These are phyloP conservation scores for Ictalurus furcatus DNA, from an alignment of 2,113 vertebrate genomes.

Conservation along the genomic window DNA sequence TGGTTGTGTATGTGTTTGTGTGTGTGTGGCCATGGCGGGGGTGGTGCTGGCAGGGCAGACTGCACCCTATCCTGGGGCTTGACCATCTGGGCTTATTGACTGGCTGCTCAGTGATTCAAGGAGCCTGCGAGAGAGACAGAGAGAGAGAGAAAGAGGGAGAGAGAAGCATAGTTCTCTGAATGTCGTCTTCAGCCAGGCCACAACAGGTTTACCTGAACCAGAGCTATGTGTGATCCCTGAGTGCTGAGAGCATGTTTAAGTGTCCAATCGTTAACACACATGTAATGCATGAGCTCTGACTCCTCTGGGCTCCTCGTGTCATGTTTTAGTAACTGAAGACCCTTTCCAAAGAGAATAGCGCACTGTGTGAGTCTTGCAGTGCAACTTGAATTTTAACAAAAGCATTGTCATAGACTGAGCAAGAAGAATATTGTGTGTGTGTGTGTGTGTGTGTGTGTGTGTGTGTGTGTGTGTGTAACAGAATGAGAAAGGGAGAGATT, in stretches of 20 bases:
- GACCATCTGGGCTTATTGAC: slow-evolving; percentile 60
- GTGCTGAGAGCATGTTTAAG: not conserved
- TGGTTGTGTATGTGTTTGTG: slow-evolving; percentile 54
- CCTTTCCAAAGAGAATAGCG: slow-evolving; percentile 27
- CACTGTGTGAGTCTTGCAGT: slow-evolving; percentile 24
- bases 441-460: slow-evolving; percentile 31
- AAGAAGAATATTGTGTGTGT: slow-evolving; percentile 21
- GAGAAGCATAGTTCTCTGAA: slow-evolving; percentile 14
- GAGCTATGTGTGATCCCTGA: slow-evolving; percentile 1
- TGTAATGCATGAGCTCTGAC: slow-evolving; percentile 16
- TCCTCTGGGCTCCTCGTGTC: slow-evolving; percentile 18
- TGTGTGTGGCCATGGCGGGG: slow-evolving; percentile 47
- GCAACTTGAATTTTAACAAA: slow-evolving; percentile 44
- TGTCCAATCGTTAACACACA: slow-evolving; percentile 5
- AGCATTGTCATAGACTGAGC: slow-evolving; percentile 31
- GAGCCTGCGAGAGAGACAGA: slow-evolving; percentile 33
- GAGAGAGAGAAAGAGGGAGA: slow-evolving; percentile 13
- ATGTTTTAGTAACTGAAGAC: slow-evolving; percentile 32
- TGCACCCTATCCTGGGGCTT: slow-evolving; percentile 58
- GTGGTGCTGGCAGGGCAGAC: slow-evolving; percentile 49
- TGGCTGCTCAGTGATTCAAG: slow-evolving; percentile 50
- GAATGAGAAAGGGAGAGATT: slow-evolving; percentile 20
- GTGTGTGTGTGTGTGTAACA: slow-evolving; percentile 20
- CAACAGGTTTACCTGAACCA: slow-evolving; percentile 36
- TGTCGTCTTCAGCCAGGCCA: slow-evolving; percentile 9